Evolutionary conservation across 2,113 vertebrate species (phyloP).

Genomic region (Ptilorrhoa leucosticta): DNA sequence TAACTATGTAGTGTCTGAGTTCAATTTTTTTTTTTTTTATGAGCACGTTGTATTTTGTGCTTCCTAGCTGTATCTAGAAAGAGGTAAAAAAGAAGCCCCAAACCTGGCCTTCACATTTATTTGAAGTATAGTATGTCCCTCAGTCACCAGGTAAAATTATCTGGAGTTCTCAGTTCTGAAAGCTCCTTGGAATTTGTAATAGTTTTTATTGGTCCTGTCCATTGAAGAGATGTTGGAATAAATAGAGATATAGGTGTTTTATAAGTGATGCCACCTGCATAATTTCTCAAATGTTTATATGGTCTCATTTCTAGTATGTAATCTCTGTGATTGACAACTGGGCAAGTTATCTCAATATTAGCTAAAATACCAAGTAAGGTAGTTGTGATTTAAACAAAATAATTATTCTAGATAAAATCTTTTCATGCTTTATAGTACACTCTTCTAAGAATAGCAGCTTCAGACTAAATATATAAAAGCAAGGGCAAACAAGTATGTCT

Average conservation of each 20-base stretch:
- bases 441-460: neutral
- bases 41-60: neutral
- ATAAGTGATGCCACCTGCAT: neutral
- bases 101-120: neutral
- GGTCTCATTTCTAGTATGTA: neutral
- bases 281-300: neutral
- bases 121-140: neutral
- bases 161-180: neutral
- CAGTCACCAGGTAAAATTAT: neutral
- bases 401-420: neutral
- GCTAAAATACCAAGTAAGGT: neutral
- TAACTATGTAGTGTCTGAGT: neutral
- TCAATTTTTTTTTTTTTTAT: neutral
- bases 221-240: neutral
- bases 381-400: neutral
- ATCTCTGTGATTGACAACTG: neutral
- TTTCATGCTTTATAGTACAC: neutral
- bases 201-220: neutral
- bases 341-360: neutral
- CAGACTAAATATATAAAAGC: neutral
- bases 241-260: neutral
- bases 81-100: neutral
- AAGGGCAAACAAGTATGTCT: neutral
- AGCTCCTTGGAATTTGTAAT: neutral
- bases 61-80: neutral